Evolutionary conservation across 1,140 invertebrate species (phyloP), one percentile per base, ranked within the genome.

Genomic region (Neodiprion pinetum): DNA sequence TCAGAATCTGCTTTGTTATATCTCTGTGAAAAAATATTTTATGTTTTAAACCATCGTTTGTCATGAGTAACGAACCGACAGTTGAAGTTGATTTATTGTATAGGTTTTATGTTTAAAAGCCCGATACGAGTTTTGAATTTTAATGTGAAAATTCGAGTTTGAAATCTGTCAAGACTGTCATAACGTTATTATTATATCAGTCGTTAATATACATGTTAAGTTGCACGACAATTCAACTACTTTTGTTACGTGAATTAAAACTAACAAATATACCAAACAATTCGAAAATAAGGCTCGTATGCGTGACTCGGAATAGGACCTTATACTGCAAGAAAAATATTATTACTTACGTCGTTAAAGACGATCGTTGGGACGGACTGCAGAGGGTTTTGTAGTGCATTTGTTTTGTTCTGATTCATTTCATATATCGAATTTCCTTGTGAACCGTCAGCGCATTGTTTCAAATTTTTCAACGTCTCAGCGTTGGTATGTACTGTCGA

Each of bases 341-440:
- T 53, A 47, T 40, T 71, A 76, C 77, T 79, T 74, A 89, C 88
- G 81, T 88, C 78, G 48, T 90, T 88, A 78, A 90, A 90, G 8
- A 88, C 83, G 40, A 91, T 83, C 48, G 89, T 90, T 72, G 90
- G 90, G n/a, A 91, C 90, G 21, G 81, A 86, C 67, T 76, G 83
- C 28, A 91, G 79, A 49, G 87, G 83, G 53, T 88, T 83, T 73
- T 86, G 81, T 7, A 90, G 80, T 5, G 77, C 77, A 11, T 80
- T 75, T 1, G 90, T 91, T 21, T 79, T 72, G 47, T 88, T 82
- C 9, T 90, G 90, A 5, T 85, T 81, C 74, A 83, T 82, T 11
- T 83, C 83, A 8, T 90, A 81, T 21, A 86, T 82, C 9, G 83
- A 72, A 17, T 83, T 88, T 77, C 90, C 89, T 71, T 90, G 86